phyloP scores from a whole-genome alignment of 2,113 vertebrate species.

The Strigops habroptila region DNA sequence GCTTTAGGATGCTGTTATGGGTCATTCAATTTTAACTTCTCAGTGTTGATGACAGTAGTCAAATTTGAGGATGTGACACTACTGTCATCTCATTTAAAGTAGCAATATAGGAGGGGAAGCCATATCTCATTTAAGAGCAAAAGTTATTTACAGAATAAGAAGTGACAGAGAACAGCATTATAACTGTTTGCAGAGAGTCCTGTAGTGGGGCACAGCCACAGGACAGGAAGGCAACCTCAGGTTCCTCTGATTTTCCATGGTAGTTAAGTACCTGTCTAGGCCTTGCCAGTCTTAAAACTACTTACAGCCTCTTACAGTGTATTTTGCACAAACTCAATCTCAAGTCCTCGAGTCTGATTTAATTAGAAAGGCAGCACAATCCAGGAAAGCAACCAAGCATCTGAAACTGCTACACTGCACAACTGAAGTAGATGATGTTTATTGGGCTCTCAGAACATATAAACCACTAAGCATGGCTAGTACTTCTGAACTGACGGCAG shows the following conservation, averaged over 20 bases:
- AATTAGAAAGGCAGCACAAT: conserved; percentile 32
- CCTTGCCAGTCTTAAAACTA: neutral
- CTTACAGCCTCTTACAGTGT: neutral
- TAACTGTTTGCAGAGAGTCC: neutral
- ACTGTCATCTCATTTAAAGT: neutral
- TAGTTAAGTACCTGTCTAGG: neutral
- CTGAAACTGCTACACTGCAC: neutral
- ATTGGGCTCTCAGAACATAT: neutral
- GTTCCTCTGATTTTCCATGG: neutral
- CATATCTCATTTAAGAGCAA: neutral
- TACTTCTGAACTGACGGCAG: rapidly evolving
- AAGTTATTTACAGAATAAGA: neutral
- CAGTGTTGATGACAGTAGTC: neutral
- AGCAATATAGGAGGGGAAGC: neutral
- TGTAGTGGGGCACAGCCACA: neutral
- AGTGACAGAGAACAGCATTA: neutral
- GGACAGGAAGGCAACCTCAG: neutral
- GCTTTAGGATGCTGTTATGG: neutral
- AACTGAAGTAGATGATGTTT: neutral
- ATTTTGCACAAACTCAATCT: neutral
- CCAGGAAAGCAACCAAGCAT: neutral
- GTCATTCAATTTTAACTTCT: neutral
- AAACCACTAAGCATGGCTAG: neutral
- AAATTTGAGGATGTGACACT: neutral
- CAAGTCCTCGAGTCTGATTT: conserved; percentile 5